Evolutionary conservation across 2,888 invertebrate species (phyloP).

Genomic region (Uropetala carovei): DNA sequence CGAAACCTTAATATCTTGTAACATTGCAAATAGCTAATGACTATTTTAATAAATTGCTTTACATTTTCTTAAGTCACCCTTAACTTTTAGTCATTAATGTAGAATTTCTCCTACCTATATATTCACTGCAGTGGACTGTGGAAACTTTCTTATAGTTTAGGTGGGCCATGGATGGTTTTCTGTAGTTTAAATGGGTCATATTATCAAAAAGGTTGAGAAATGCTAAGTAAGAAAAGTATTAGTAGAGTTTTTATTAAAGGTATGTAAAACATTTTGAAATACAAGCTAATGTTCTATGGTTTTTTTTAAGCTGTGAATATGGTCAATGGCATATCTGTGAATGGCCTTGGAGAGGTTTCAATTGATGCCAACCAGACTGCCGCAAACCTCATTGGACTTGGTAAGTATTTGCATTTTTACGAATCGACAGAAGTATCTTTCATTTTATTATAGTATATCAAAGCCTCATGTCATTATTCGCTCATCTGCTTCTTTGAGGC

Average conservation of each 20-base stretch:
- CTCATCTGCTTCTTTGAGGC: neutral
- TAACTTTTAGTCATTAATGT: too few relatives aligned
- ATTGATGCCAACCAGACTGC: conserved; percentile 80
- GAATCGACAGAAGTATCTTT: neutral
- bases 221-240: neutral
- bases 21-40: neutral
- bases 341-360: conserved; percentile 84
- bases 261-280: neutral
- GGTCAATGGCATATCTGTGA: conserved; percentile 86
- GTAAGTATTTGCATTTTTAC: conserved; percentile 65
- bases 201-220: too few relatives aligned
- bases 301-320: conserved; percentile 81
- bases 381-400: conserved; percentile 65
- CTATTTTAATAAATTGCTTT: neutral
- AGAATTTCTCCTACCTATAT: too few relatives aligned
- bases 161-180: too few relatives aligned
- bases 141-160: too few relatives aligned
- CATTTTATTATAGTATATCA: neutral
- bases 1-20: too few relatives aligned
- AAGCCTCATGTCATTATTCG: neutral
- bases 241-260: neutral
- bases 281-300: neutral
- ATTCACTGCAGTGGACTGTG: too few relatives aligned
- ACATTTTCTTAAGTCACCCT: too few relatives aligned
- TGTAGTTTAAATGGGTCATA: too few relatives aligned